Evolutionary conservation across 2,797 vertebrate species (phyloP).

Genomic region (Glossophaga mutica): DNA sequence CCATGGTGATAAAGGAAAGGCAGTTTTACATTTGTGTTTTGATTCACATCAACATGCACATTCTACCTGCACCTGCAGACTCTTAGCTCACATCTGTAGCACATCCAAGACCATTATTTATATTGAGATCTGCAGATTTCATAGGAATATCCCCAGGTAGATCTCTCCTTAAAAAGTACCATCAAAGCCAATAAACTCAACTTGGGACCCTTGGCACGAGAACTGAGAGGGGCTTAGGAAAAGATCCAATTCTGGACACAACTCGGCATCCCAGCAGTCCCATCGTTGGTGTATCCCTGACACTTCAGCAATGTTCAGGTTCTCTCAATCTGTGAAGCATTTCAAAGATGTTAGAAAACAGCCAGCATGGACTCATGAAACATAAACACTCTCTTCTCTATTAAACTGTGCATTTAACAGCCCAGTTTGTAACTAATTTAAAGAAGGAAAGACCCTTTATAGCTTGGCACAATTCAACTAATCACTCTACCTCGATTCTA

Average conservation of each 20-base stretch:
- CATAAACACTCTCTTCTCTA: slow-evolving; percentile 25
- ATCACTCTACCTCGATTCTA: slow-evolving; percentile 53
- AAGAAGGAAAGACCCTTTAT: slow-evolving; percentile 21
- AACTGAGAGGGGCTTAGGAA: neutral
- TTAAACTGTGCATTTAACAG: slow-evolving; percentile 29
- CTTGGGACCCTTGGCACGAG: neutral
- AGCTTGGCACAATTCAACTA: neutral
- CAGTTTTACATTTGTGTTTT: neutral
- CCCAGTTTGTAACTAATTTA: slow-evolving; percentile 30
- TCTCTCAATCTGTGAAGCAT: slow-evolving; percentile 33
- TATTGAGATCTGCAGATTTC: slow-evolving; percentile 47
- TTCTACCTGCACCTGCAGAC: neutral
- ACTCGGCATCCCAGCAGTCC: neutral
- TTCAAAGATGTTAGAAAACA: slow-evolving; percentile 37
- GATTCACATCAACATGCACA: neutral
- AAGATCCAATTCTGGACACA: neutral
- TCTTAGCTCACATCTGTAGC: slow-evolving; percentile 11
- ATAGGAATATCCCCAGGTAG: neutral
- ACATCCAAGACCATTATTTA: slow-evolving; percentile 24
- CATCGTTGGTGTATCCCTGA: neutral
- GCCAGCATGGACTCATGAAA: slow-evolving; percentile 36
- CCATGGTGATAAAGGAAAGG: neutral
- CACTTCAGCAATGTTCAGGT: slow-evolving; percentile 8
- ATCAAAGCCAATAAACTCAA: slow-evolving; percentile 21
- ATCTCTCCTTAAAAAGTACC: neutral